Evolutionary conservation across 2,113 vertebrate species (phyloP).

Genomic region (Microcebus tavaratra): DNA sequence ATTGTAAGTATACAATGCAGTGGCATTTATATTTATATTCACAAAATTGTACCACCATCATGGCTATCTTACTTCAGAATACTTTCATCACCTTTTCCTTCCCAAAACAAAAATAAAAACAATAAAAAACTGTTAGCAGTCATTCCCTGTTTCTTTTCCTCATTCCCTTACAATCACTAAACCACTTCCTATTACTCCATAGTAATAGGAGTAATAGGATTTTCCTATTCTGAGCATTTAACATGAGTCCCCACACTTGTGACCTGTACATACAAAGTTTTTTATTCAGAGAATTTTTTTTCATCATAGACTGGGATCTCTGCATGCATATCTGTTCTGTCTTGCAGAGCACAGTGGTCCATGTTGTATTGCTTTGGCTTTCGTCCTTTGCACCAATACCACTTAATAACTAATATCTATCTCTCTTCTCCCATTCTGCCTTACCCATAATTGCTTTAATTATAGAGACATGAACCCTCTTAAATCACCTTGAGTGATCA

Average conservation of each 20-base stretch:
- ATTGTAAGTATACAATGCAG: background rate
- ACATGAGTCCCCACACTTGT: background rate
- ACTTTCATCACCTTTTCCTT: background rate
- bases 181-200: background rate
- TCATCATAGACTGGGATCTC: background rate
- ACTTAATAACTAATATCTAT: no score
- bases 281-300: background rate
- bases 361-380: background rate
- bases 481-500: background rate
- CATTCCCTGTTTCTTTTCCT: background rate
- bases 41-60: background rate
- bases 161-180: background rate
- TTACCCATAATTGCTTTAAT: no score
- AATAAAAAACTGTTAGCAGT: background rate
- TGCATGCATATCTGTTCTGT: background rate
- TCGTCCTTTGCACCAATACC: background rate
- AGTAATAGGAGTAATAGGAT: no score
- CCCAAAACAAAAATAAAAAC: background rate
- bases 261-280: background rate
- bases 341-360: background rate
- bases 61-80: background rate
- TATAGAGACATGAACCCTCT: background rate
- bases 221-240: background rate
- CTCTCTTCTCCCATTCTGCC: no score
- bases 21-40: background rate